Percentiles rank a stretch among this genome's conserved stretches.
Evolutionary conservation across 2,797 vertebrate genomes (phyloP).

Genomic region (Rhodeus uyekii): DNA sequence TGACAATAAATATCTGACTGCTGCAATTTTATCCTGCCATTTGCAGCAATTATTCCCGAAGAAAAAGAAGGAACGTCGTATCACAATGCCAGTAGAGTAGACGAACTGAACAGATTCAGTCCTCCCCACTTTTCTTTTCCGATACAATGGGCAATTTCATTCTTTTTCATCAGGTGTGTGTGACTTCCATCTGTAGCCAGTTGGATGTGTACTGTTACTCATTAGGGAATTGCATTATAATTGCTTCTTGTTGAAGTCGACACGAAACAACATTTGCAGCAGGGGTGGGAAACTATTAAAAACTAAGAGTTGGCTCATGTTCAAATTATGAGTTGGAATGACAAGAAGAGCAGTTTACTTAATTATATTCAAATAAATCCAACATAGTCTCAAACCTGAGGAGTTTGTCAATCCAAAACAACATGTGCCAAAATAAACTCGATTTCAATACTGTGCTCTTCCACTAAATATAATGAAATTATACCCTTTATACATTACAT

Average conservation of each 20-base stretch:
- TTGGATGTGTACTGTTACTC: conserved; percentile 12
- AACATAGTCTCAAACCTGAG: background rate
- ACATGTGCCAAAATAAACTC: background rate
- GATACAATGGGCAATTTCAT: conserved; percentile 32
- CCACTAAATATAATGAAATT: background rate
- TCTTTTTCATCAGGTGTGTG: conserved; percentile 34
- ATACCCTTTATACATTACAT: too few relatives aligned
- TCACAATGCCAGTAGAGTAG: conserved; percentile 59
- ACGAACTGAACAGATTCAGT: conserved; percentile 63
- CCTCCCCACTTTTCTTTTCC: conserved; percentile 60
- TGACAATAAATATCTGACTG: conserved; percentile 8
- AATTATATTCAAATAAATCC: background rate
- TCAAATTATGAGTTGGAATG: background rate
- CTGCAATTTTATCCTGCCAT: conserved; percentile 21
- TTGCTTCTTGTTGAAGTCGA: conserved; percentile 21
- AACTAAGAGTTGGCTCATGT: conserved; percentile 5
- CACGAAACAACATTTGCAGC: background rate
- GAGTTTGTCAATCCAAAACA: background rate
- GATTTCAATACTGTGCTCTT: background rate
- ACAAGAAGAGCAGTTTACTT: background rate
- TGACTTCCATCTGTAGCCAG: background rate
- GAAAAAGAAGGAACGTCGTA: conserved; percentile 18
- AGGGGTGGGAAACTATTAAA: conserved; percentile 20
- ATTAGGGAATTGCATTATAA: conserved; percentile 30
- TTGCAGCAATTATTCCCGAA: conserved; percentile 21